These are phyloP conservation scores for Brachypalpus laphriformis DNA, from an alignment of 2,888 invertebrate genomes.

Conservation along the genomic window DNA sequence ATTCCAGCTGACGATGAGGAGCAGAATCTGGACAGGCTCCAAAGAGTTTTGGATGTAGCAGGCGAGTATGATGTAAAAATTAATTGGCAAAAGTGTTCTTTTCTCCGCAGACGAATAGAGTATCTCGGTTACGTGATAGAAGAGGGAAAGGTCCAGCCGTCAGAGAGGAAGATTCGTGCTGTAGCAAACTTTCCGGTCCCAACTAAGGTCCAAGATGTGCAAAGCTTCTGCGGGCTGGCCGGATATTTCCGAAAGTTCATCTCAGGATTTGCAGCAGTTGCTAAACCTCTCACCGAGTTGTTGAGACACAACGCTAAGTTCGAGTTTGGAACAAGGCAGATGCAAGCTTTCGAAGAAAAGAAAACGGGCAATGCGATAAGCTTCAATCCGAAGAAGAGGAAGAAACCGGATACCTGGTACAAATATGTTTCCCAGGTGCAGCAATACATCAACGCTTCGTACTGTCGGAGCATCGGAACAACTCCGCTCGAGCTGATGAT, in stretches of 20 bases:
- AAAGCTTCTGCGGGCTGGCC: constrained; percentile 20
- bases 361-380: constrained; percentile 78
- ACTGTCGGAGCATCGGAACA: background rate
- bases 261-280: no score
- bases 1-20: constrained; percentile 26
- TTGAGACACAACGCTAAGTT: no score
- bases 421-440: constrained; percentile 62
- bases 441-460: constrained; percentile 71
- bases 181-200: constrained; percentile 29
- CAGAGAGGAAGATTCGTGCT: constrained; percentile 10
- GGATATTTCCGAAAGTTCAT: background rate
- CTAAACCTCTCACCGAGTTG: no score
- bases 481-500: constrained; percentile 8
- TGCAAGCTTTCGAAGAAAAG: constrained; percentile 47
- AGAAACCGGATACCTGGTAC: constrained; percentile 75
- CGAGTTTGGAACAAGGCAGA: no score
- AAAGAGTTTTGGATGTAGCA: no score
- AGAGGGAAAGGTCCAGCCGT: constrained; percentile 17
- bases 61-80: background rate
- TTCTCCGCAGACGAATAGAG: no score
- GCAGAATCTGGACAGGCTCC: constrained; percentile 34
- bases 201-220: constrained; percentile 10
- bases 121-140: background rate
- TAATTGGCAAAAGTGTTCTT: background rate
- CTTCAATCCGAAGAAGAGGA: constrained; percentile 76